Percentiles rank a stretch among this genome's conserved stretches.
Conservation (phyloP, 1,140 invertebrate species). For the Dendrolimus punctatus region DNA sequence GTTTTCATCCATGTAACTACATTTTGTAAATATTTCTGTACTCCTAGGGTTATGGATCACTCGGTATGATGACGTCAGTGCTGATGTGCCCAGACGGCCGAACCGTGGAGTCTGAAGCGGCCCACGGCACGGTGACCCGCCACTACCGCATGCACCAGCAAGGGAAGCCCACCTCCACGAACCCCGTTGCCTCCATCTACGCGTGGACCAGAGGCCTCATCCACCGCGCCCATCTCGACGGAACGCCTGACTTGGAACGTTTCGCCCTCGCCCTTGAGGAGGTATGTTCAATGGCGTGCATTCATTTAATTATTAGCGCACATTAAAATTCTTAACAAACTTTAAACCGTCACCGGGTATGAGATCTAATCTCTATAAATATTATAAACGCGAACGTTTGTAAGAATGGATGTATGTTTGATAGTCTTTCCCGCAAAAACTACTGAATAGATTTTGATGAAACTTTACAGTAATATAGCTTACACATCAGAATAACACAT, state of each 20-base stretch:
- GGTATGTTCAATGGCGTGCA: slow-evolving; percentile 22
- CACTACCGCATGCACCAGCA: slow-evolving; percentile 90
- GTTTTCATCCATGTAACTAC: too few species aligned
- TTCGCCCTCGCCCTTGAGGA: slow-evolving; percentile 71
- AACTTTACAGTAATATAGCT: too few species aligned
- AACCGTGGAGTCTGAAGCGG: slow-evolving; percentile 92
- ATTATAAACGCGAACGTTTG: too few species aligned
- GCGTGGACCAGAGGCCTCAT: slow-evolving; percentile 91
- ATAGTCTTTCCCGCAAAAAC: too few species aligned
- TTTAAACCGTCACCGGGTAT: too few species aligned
- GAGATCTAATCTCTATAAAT: too few species aligned
- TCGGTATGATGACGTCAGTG: slow-evolving; percentile 95
- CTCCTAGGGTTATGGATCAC: slow-evolving; percentile 83
- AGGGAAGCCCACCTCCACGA: slow-evolving; percentile 89
- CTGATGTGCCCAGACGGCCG: slow-evolving; percentile 93
- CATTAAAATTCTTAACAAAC: too few species aligned
- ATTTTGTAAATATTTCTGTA: too few species aligned
- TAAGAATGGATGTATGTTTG: too few species aligned
- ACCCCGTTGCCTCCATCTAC: slow-evolving; percentile 94
- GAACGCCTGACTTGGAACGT: slow-evolving; percentile 79
- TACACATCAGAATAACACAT: too few species aligned
- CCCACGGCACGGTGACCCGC: slow-evolving; percentile 93
- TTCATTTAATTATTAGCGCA: too few species aligned
- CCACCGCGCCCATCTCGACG: slow-evolving; percentile 88
- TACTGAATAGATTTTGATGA: too few species aligned